Conservation (phyloP, 2,113 vertebrate species). For the Phalacrocorax aristotelis region DNA sequence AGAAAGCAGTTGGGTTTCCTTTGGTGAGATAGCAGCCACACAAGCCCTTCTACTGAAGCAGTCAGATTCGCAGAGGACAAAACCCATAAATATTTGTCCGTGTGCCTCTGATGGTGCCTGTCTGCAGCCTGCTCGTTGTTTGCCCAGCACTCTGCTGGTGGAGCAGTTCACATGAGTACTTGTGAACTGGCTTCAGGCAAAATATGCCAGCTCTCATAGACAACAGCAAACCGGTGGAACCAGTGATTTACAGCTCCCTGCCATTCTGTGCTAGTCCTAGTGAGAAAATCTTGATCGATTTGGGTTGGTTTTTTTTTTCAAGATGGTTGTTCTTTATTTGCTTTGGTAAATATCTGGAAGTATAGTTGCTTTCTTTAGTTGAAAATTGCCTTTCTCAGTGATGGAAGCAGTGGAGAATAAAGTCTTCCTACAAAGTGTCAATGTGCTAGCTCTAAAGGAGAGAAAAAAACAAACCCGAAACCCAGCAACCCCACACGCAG, state of each 20-base stretch:
- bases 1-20: neutral
- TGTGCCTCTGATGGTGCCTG: neutral
- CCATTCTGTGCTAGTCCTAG: neutral
- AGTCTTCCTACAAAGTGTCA: neutral
- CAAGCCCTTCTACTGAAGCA: neutral
- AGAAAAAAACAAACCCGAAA: neutral
- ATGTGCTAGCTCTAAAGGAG: neutral
- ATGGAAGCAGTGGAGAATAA: neutral
- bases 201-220: neutral
- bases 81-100: rapidly evolving
- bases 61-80: neutral
- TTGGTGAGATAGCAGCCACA: neutral
- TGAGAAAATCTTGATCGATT: rapidly evolving
- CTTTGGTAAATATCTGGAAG: neutral
- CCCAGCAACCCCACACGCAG: neutral
- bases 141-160: neutral
- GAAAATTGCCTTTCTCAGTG: neutral
- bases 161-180: neutral
- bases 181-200: neutral
- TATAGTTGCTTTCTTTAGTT: neutral
- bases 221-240: neutral
- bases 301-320: neutral
- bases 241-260: neutral
- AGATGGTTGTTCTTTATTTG: neutral
- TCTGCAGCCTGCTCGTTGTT: neutral